Conservation (phyloP, 2,797 vertebrate species). For the Oryzias dopingdopingensis region DNA sequence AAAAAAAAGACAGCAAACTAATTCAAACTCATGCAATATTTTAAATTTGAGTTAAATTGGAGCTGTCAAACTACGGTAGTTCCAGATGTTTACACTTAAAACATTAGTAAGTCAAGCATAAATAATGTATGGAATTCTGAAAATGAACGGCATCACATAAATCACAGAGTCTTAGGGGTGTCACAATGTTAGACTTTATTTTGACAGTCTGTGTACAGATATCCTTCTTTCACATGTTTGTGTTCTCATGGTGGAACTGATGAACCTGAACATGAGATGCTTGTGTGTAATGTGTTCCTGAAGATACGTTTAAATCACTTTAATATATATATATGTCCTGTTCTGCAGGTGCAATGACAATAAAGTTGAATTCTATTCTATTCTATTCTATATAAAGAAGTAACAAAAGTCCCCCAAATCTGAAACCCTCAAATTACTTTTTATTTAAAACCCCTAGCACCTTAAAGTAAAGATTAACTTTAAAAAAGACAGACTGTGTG, state of each 20-base stretch:
- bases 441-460: constrained; percentile 64
- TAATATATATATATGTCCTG: too few relatives aligned
- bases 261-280: constrained; percentile 4
- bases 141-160: constrained; percentile 19
- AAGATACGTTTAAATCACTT: constrained; percentile 24
- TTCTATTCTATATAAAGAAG: constrained; percentile 38
- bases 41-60: too few relatives aligned
- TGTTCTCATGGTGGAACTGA: constrained; percentile 5
- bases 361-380: too few relatives aligned
- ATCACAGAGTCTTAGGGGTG: constrained; percentile 28
- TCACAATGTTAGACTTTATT: constrained; percentile 70
- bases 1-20: too few relatives aligned
- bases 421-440: constrained; percentile 32
- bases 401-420: constrained; percentile 33
- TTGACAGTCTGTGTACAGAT: constrained; percentile 54
- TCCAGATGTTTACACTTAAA: too few relatives aligned
- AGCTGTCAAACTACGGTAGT: too few relatives aligned
- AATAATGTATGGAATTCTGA: background rate
- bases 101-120: too few relatives aligned
- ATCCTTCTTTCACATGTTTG: constrained; percentile 14
- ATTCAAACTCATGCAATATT: too few relatives aligned
- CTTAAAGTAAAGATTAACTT: constrained; percentile 58
- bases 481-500: constrained; percentile 33
- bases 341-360: too few relatives aligned
- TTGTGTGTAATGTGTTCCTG: constrained; percentile 2